Base-by-base conservation (phyloP, 2,888 invertebrate species). In the Piscicola geometra region DNA sequence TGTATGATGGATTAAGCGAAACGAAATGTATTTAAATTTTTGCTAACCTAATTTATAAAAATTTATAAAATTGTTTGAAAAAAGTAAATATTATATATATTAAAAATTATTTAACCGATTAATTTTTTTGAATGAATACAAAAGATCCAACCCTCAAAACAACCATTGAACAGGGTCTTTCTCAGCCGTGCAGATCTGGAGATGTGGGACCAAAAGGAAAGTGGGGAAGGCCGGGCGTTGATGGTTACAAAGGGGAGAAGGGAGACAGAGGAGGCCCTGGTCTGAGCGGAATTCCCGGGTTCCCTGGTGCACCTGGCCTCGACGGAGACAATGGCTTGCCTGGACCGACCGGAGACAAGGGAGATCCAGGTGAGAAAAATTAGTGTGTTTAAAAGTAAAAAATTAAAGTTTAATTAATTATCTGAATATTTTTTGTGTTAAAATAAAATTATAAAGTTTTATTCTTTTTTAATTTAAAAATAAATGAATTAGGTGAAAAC, bases 161-260 rank as follows among this genome's bases (percentile, higher is more conserved):
- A 52, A 21, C 15, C 18, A 52, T 15, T 18, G 52, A 68, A 15
- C 25, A 56, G 60, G 60, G 60, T 15, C 9, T 15, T 21, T 25
- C 60, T 5, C 21, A 56, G 25, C 60, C 60, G 25, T 56, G 60
- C 25, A 25, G 21, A 5, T n/a, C 60, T 25, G 60, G 60, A 18
- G 28, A 66, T 1, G 75, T 78, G 75, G 81, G 81, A 32, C 30
- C 73, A 79, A 56, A 36, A 41, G 78, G 78, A 12, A 81, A 83
- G 0, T 83, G 86, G 80, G 91, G 91, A 78, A 81, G 82, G n/a
- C 30, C 28, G 25, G 77, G 73, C n/a, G 32, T 56, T 41, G n/a
- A 35, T 1, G 78, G 78, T 18, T 15, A 33, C 2, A 35, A 75
- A 28, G 80, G 80, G 30, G 41, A 71, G 50, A 80, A 81, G 72